These are phyloP conservation scores for Drosophila funebris DNA, from an alignment of 1,140 invertebrate genomes.

Conservation along the genomic window DNA sequence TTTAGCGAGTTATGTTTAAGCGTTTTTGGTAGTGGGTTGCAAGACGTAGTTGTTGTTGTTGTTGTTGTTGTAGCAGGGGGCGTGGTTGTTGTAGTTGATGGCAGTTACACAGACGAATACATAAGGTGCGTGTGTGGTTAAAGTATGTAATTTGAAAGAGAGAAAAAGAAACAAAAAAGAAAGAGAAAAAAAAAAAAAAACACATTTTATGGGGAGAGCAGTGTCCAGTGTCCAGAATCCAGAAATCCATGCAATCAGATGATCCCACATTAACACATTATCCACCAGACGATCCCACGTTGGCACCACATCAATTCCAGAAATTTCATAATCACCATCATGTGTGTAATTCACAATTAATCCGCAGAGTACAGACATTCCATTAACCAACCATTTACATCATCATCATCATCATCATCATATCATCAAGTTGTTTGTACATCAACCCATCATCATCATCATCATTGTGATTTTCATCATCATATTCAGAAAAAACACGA, in stretches of 20 bases:
- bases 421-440: constrained; percentile 76
- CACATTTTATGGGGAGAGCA: constrained; percentile 39
- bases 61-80: constrained; percentile 34
- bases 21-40: constrained; percentile 63
- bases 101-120: constrained; percentile 67
- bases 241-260: constrained; percentile 32
- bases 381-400: constrained; percentile 64
- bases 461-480: constrained; percentile 83
- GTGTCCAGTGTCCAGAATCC: constrained; percentile 16
- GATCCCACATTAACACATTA: constrained; percentile 2
- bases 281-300: constrained; percentile 58
- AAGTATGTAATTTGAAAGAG: constrained; percentile 83
- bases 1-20: constrained; percentile 47
- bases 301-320: constrained; percentile 69
- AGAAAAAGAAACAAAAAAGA: constrained; percentile 82
- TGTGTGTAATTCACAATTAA: constrained; percentile 26
- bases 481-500: constrained; percentile 84
- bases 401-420: constrained; percentile 68
- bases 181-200: constrained; percentile 79
- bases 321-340: constrained; percentile 21
- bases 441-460: constrained; percentile 76
- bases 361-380: constrained; percentile 36
- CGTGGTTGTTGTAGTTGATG: constrained; percentile 54
- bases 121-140: constrained; percentile 73
- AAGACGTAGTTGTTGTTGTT: constrained; percentile 40